A percentile compares a stretch with the other conserved stretches of the same genome.
Evolutionary conservation across 2,113 vertebrate species (phyloP).

Genomic region (Alligator mississippiensis): DNA sequence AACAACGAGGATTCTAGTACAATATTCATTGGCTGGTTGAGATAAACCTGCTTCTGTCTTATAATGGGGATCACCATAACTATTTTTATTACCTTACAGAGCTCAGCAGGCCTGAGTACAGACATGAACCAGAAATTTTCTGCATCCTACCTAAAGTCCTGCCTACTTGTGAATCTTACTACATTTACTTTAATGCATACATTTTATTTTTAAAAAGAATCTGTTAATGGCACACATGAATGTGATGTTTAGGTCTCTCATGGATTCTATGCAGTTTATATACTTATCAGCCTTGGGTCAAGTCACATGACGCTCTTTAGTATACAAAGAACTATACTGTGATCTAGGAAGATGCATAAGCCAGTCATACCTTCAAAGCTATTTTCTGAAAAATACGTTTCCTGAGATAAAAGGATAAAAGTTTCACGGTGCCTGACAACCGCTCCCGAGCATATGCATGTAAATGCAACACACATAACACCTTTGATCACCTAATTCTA

Average conservation of each 20-base stretch:
- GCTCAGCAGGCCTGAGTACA: not conserved
- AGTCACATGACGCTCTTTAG: not conserved
- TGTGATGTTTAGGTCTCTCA: not conserved
- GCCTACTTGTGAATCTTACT: too few species aligned
- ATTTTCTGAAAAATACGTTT: slow-evolving; percentile 9
- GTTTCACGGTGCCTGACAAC: slow-evolving; percentile 37
- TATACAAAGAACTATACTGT: not conserved
- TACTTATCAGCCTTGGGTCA: not conserved
- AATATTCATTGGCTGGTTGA: slow-evolving; percentile 3
- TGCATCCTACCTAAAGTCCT: not conserved
- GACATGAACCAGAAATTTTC: not conserved
- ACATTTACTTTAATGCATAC: too few species aligned
- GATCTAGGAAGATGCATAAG: not conserved
- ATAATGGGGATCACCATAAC: not conserved
- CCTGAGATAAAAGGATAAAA: slow-evolving; percentile 21
- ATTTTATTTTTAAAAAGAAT: not conserved
- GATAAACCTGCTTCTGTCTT: slow-evolving; percentile 14
- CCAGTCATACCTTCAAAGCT: not conserved
- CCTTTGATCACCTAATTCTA: slow-evolving; percentile 21
- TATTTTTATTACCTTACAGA: not conserved
- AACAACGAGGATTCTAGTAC: not conserved
- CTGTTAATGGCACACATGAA: not conserved
- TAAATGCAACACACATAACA: not conserved
- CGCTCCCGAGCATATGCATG: slow-evolving; percentile 16
- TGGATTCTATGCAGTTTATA: not conserved